Evolutionary conservation across 2,113 vertebrate species (phyloP).

Genomic region (Pseudopipra pipra): DNA sequence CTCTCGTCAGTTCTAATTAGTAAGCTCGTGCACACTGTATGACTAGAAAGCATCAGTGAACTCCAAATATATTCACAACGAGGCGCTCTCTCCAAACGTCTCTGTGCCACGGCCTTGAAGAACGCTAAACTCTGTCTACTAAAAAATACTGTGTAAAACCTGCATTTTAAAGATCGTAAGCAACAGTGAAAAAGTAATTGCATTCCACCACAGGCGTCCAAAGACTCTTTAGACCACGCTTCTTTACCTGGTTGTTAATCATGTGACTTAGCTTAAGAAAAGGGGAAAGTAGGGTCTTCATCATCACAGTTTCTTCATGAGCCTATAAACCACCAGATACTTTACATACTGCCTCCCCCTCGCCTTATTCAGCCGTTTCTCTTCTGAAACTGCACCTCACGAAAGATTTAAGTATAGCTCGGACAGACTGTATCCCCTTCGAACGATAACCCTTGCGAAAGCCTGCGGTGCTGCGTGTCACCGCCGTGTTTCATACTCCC

Average conservation of each 20-base stretch:
- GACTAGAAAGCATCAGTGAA: neutral
- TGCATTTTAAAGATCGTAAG: neutral
- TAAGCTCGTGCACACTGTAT: accelerated
- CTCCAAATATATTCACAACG: accelerated
- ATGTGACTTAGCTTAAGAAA: accelerated
- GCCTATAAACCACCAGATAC: accelerated
- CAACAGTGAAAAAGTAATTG: neutral
- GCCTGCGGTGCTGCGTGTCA: accelerated
- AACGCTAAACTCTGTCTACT: neutral
- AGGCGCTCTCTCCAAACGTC: accelerated
- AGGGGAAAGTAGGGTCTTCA: neutral
- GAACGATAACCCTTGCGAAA: accelerated
- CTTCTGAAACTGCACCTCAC: neutral
- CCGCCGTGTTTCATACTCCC: neutral
- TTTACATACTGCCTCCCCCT: neutral
- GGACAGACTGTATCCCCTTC: accelerated
- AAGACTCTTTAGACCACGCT: accelerated
- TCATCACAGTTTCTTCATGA: accelerated
- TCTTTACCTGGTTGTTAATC: neutral
- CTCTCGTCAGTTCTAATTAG: neutral
- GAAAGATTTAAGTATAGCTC: neutral
- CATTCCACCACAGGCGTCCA: accelerated
- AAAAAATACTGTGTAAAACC: neutral
- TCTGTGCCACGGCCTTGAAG: accelerated
- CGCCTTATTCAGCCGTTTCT: neutral